Conservation (phyloP, 1,140 invertebrate species). For the Psilanteris sp. region DNA sequence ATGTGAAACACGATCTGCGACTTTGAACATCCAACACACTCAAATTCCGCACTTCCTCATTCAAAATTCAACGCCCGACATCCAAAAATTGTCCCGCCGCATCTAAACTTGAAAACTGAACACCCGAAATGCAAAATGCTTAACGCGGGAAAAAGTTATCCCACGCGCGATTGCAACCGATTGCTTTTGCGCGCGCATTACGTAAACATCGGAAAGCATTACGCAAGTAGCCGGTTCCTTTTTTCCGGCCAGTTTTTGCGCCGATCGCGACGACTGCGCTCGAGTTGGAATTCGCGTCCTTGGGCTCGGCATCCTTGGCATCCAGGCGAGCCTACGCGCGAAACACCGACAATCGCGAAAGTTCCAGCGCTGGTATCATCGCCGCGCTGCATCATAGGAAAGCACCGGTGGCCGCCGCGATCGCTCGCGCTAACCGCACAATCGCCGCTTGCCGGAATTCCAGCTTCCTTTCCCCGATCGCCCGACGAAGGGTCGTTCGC, state of each 20-base stretch:
- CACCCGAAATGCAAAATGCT: no score
- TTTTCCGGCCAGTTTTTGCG: constrained; percentile 39
- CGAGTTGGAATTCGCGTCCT: constrained; percentile 66
- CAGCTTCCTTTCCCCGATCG: constrained; percentile 67
- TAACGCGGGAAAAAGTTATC: no score
- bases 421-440: constrained; percentile 33
- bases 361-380: constrained; percentile 46
- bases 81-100: no score
- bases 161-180: no score
- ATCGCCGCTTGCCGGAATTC: constrained; percentile 67
- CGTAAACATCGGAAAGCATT: constrained; percentile 12
- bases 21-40: no score
- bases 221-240: constrained; percentile 35
- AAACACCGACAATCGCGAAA: constrained; percentile 57
- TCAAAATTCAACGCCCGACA: no score
- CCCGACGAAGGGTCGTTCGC: constrained; percentile 14
- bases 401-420: constrained; percentile 43
- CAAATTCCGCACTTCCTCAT: no score
- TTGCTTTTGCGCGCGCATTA: no score
- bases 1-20: no score
- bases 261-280: constrained; percentile 51
- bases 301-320: constrained; percentile 68
- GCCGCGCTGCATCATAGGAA: constrained; percentile 38
- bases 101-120: no score
- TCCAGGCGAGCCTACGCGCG: constrained; percentile 62